Evolutionary conservation across 1,140 invertebrate genomes (phyloP), one percentile per base, ranked within the genome.

Genomic region (Sinonovacula constricta): DNA sequence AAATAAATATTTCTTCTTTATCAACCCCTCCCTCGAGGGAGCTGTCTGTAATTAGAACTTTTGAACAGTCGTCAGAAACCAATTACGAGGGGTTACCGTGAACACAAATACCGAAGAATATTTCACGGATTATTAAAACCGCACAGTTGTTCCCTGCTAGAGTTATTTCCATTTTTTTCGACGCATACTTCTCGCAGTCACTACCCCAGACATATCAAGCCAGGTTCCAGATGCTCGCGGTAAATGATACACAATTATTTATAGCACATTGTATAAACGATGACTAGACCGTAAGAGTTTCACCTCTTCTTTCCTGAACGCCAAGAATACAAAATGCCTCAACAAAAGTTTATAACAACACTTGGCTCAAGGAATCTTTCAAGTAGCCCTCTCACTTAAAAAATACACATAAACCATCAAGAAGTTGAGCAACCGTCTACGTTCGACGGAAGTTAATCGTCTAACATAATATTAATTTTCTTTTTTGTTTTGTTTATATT

Each of bases 231-330:
- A 70, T 70, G 68, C 68, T 39, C 31, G 22, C 22, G 33, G 10
- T 56, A 70, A 70, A 70, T 70, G 68, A 70, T 70, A 70, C 68
- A 70, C 59, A 36, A 70, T 70, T 67, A 70, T 56, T 59, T 70
- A 70, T 70, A 70, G 68, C 33, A 70, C 68, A 70, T 59, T 70
- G 68, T 70, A 70, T 70, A 70, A 56, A 59, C 53, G 57, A 56
- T 70, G 68, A 70, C 68, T 70, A 70, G 68, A 70, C 68, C 22
- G 45, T 63, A 56, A 28, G 28, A 70, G 59, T 24, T 70, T 70
- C 56, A 36, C 54, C 57, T 70, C 30, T 59, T 70, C 39, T 56
- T 39, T 70, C 36, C 0, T 30, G 24, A 70, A 70, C 28, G 33
- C 45, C 14, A 59, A 33, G 59, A 70, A 45, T 36, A 56, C 34